Percentiles rank a stretch among this genome's conserved stretches.
phyloP scores from a whole-genome alignment of 2,113 vertebrate species.

The Pteropus alecto region DNA sequence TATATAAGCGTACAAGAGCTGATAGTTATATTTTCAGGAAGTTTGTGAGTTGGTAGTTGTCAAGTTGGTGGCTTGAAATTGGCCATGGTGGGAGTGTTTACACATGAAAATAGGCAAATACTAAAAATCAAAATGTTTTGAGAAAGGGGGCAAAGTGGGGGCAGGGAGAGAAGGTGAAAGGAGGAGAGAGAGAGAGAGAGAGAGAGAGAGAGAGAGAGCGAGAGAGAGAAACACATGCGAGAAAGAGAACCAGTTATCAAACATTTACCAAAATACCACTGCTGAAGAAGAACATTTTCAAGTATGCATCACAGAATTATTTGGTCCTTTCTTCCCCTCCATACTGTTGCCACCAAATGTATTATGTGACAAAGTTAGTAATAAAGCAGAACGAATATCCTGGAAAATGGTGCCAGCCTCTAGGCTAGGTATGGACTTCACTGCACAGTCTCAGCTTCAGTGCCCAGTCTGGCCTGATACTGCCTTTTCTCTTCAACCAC shows the following conservation, averaged over 20 bases:
- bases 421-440: not conserved
- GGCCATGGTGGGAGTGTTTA: not conserved
- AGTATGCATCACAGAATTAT: not conserved
- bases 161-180: not conserved
- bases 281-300: constrained; percentile 36
- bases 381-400: not conserved
- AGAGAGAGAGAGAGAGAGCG: not conserved
- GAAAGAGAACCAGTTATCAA: not conserved
- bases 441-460: not conserved
- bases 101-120: not conserved
- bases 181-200: not conserved
- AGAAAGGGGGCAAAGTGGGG: not conserved
- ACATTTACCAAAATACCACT: not conserved
- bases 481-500: not conserved
- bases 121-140: not conserved
- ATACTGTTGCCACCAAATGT: not conserved
- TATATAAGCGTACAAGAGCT: not conserved
- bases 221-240: too few relatives aligned
- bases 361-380: not conserved
- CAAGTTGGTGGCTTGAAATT: not conserved
- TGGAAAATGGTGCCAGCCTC: not conserved
- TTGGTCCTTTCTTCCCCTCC: not conserved
- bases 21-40: not conserved
- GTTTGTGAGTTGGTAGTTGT: not conserved
- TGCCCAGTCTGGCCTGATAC: not conserved